Percentiles rank a stretch among this genome's conserved stretches.
phyloP scores from a whole-genome alignment of 1,140 invertebrate species.

The Capitella teleta region DNA sequence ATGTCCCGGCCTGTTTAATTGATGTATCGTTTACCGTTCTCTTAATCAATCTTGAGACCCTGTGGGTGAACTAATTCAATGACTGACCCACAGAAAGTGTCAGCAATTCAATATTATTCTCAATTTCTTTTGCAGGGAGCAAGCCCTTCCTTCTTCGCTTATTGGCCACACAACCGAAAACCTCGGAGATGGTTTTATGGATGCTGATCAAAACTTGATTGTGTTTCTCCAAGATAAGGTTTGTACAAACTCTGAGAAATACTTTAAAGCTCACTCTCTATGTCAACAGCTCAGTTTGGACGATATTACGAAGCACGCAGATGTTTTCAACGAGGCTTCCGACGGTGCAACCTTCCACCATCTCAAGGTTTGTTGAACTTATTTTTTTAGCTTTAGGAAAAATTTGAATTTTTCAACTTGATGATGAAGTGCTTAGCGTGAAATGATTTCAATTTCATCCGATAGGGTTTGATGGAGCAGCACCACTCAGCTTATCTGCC shows the following conservation, averaged over 20 bases:
- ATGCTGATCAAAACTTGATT: not conserved
- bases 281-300: conserved; percentile 1
- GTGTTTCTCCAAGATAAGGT: conserved; percentile 1
- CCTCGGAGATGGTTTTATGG: not conserved
- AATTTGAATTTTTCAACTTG: too few species aligned
- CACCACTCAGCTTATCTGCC: conserved; percentile 1
- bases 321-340: not conserved
- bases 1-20: too few species aligned
- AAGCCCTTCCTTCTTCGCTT: not conserved
- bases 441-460: too few species aligned
- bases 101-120: not conserved
- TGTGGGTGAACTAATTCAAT: too few species aligned
- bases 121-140: not conserved
- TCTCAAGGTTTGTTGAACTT: conserved; percentile 1
- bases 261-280: too few species aligned
- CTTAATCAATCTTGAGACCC: too few species aligned
- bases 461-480: not conserved
- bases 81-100: too few species aligned
- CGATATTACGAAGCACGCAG: not conserved
- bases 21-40: too few species aligned
- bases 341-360: conserved; percentile 1
- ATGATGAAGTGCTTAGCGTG: too few species aligned
- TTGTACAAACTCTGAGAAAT: too few species aligned
- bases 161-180: not conserved
- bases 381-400: not conserved